Percentiles rank a stretch among this genome's conserved stretches.
Conservation (phyloP, 2,113 vertebrate species). For the Pitta sordida region DNA sequence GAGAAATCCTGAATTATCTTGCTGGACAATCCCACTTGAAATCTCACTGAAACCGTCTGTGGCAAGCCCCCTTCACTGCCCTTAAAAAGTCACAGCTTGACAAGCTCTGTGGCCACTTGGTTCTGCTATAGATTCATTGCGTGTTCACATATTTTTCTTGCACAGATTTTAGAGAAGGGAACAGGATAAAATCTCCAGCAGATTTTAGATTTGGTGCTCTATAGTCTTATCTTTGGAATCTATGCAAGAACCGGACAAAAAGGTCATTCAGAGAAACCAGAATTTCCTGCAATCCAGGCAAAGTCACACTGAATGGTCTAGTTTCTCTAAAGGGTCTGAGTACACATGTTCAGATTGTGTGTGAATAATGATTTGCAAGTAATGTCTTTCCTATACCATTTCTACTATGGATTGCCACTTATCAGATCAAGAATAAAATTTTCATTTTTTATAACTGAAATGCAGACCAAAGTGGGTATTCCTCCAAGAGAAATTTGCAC, state of each 20-base stretch:
- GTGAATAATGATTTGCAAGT: neutral
- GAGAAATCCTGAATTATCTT: neutral
- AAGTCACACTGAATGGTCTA: neutral
- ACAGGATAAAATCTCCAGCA: neutral
- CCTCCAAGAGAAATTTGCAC: conserved; percentile 31
- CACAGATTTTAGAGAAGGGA: neutral
- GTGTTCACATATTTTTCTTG: neutral
- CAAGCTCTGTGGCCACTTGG: neutral
- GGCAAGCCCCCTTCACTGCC: neutral
- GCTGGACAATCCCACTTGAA: neutral
- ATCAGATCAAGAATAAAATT: neutral
- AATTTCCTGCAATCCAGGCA: neutral
- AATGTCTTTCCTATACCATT: neutral
- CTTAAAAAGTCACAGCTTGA: neutral
- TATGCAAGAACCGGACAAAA: neutral
- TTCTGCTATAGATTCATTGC: neutral
- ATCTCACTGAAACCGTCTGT: neutral
- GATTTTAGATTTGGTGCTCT: neutral
- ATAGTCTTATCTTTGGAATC: neutral
- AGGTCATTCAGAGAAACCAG: neutral
- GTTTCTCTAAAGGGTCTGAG: neutral
- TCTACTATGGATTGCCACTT: neutral
- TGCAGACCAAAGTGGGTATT: neutral
- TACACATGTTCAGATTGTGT: neutral
- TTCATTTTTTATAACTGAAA: neutral